Percentiles rank a stretch among this genome's conserved stretches.
Conservation (phyloP, 1,140 invertebrate genomes). For the Papilio xuthus region DNA sequence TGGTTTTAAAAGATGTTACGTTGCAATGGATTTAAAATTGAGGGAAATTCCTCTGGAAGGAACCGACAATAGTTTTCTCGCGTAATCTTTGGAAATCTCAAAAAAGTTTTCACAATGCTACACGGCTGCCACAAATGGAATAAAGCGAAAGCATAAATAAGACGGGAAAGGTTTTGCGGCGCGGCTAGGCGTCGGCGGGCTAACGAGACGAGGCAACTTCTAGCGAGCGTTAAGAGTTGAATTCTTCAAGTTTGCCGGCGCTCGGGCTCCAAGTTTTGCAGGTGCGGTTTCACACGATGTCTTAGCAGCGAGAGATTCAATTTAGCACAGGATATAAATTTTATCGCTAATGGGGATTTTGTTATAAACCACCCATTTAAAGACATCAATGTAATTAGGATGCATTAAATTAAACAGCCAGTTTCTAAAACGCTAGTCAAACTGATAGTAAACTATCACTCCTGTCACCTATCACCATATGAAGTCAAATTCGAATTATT, state of each 20-base stretch:
- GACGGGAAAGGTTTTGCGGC: conserved; percentile 65
- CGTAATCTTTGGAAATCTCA: conserved; percentile 20
- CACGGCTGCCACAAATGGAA: conserved; percentile 65
- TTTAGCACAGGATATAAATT: conserved; percentile 47
- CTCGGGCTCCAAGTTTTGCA: conserved; percentile 57
- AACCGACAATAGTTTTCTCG: conserved; percentile 12
- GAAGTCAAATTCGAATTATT: background rate
- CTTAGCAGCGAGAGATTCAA: conserved; percentile 59
- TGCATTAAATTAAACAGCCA: background rate
- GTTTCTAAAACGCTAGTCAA: background rate
- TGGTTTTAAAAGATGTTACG: background rate
- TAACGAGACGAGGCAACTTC: conserved; percentile 72
- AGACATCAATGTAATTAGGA: background rate
- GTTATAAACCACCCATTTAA: background rate
- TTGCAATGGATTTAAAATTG: background rate
- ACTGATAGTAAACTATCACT: background rate
- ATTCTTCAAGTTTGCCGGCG: conserved; percentile 66
- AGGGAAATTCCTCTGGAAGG: background rate
- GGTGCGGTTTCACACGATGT: conserved; percentile 60
- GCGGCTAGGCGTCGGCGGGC: conserved; percentile 53
- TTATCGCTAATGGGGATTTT: conserved; percentile 14
- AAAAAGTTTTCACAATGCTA: conserved; percentile 52
- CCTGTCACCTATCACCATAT: background rate
- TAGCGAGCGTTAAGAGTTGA: conserved; percentile 64
- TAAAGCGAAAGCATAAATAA: conserved; percentile 76